Conservation (phyloP, 1,140 invertebrate genomes). For the Pissodes strobi region DNA sequence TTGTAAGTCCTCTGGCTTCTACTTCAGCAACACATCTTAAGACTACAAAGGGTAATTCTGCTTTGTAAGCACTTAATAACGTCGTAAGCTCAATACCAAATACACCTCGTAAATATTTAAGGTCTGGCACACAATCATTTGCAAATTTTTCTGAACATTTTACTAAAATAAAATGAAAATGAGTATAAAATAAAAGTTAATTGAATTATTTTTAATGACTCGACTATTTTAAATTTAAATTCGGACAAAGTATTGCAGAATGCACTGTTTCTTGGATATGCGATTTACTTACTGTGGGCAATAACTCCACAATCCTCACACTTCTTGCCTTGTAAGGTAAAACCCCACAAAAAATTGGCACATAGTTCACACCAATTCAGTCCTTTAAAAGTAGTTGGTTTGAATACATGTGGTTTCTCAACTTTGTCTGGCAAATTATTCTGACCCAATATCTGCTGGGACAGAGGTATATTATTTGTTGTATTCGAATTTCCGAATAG, state of each 20-base stretch:
- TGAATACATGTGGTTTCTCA: constrained; percentile 74
- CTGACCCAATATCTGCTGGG: constrained; percentile 38
- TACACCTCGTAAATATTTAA: constrained; percentile 83
- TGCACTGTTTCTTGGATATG: too few species aligned
- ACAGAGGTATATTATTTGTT: constrained; percentile 34
- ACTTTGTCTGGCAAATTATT: constrained; percentile 53
- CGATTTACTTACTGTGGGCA: constrained; percentile 78
- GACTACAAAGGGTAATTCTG: constrained; percentile 76
- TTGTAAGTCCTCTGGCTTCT: constrained; percentile 76
- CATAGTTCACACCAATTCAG: constrained; percentile 92
- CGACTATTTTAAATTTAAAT: too few species aligned
- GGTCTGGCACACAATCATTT: constrained; percentile 83
- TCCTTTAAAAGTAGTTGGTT: constrained; percentile 85
- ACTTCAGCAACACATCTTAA: constrained; percentile 86
- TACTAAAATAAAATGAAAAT: constrained; percentile 33
- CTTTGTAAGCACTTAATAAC: constrained; percentile 78
- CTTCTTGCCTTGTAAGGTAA: constrained; percentile 89
- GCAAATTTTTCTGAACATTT: constrained; percentile 81
- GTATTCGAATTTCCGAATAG: constrained; percentile 22
- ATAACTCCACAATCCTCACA: constrained; percentile 91
- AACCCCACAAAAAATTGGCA: constrained; percentile 93
- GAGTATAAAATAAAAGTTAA: constrained; percentile 18
- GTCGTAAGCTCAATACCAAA: constrained; percentile 91
- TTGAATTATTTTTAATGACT: too few species aligned
- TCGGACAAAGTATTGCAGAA: too few species aligned